Evolutionary conservation across 2,797 vertebrate species (phyloP).

Genomic region (Neopelma chrysocephalum): DNA sequence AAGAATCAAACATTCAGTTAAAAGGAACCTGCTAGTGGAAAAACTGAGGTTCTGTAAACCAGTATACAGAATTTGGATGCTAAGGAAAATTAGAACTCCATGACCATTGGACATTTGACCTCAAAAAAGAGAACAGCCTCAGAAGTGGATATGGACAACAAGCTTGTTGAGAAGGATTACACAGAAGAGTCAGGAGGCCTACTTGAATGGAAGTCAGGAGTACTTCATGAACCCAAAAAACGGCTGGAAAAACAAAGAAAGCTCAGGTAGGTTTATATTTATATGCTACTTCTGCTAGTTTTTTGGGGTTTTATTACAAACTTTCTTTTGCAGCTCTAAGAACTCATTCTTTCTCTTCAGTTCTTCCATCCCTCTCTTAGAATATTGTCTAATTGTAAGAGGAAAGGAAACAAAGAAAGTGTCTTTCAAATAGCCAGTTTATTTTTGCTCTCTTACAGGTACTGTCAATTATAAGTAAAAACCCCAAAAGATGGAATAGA

Average conservation of each 20-base stretch:
- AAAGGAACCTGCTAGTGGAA: background rate
- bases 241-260: background rate
- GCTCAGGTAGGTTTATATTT: slow-evolving; percentile 21
- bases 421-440: background rate
- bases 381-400: background rate
- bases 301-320: background rate
- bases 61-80: background rate
- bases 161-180: background rate
- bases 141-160: background rate
- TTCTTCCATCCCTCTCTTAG: background rate
- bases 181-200: background rate
- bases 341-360: background rate
- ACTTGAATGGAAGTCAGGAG: background rate
- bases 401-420: background rate
- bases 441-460: background rate
- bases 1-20: background rate
- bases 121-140: background rate
- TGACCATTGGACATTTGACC: background rate
- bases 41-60: background rate
- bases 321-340: background rate
- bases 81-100: background rate
- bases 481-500: background rate
- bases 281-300: background rate
- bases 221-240: background rate
- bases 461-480: background rate